These are phyloP conservation scores for Argyresthia goedartella DNA, from an alignment of 2,888 invertebrate genomes.

Conservation along the genomic window DNA sequence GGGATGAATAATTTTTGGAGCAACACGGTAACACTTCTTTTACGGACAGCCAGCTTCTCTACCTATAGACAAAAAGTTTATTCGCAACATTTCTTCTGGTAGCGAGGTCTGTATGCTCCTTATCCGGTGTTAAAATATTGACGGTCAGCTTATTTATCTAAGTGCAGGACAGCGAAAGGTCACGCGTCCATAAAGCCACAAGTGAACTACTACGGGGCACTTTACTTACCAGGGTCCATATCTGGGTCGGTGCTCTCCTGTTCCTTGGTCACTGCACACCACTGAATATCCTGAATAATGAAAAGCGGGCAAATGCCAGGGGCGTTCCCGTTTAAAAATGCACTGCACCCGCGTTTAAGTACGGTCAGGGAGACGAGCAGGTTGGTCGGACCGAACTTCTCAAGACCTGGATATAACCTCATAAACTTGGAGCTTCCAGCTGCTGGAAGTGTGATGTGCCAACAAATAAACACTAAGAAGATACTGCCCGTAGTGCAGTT, in stretches of 20 bases:
- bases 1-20: neutral
- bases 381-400: constrained; percentile 56
- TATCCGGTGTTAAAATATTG: neutral
- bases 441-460: constrained; percentile 1
- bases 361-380: constrained; percentile 41
- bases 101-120: neutral
- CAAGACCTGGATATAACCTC: constrained; percentile 42
- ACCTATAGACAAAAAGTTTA: neutral
- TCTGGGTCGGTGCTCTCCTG: neutral
- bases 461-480: constrained; percentile 1
- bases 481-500: neutral
- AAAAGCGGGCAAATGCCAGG: constrained; percentile 47
- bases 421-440: constrained; percentile 27
- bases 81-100: neutral
- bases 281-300: constrained; percentile 69
- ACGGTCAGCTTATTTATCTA: constrained; percentile 1
- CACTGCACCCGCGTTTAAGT: constrained; percentile 63
- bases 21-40: neutral
- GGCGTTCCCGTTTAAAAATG: constrained; percentile 67
- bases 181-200: neutral
- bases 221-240: constrained; percentile 34
- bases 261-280: constrained; percentile 41
- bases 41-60: too few relatives aligned
- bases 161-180: neutral
- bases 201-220: neutral